These are phyloP conservation scores for Fistularia tabacaria DNA, from an alignment of 2,797 vertebrate genomes.

Conservation along the genomic window DNA sequence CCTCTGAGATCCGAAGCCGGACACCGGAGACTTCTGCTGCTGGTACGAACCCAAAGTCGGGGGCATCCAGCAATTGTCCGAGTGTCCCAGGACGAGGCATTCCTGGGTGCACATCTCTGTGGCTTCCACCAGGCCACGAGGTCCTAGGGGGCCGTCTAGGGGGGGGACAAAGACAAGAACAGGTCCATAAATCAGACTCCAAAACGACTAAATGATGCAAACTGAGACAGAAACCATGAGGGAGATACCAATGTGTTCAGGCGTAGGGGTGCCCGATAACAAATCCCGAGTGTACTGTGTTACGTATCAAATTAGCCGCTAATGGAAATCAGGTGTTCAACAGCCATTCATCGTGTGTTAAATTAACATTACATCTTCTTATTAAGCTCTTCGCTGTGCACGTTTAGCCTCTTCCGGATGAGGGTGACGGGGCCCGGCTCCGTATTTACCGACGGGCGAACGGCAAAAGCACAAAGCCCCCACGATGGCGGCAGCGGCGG, in stretches of 20 bases:
- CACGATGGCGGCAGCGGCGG: no score
- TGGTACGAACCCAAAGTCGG: slow-evolving; percentile 88
- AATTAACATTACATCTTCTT: no score
- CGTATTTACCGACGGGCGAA: no score
- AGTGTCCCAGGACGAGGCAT: slow-evolving; percentile 95
- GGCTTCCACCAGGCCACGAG: slow-evolving; percentile 93
- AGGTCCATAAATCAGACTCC: background rate
- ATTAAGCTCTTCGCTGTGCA: no score
- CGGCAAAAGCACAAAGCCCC: no score
- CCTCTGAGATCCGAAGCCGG: slow-evolving; percentile 89
- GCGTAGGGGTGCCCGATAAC: no score
- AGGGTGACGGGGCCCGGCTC: no score
- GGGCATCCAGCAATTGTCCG: slow-evolving; percentile 99
- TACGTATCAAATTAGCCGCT: no score
- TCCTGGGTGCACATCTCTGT: slow-evolving; percentile 99
- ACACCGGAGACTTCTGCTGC: slow-evolving; percentile 92
- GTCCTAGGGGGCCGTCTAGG: slow-evolving; percentile 91
- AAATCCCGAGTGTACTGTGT: no score
- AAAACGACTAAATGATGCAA: background rate
- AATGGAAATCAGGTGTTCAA: no score
- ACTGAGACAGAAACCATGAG: background rate
- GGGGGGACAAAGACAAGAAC: slow-evolving; percentile 6
- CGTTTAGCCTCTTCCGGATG: no score
- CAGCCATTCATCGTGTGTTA: no score
- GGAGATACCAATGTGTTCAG: background rate